phyloP scores from a whole-genome alignment of 1,140 invertebrate species.

The Habropoda laboriosa region DNA sequence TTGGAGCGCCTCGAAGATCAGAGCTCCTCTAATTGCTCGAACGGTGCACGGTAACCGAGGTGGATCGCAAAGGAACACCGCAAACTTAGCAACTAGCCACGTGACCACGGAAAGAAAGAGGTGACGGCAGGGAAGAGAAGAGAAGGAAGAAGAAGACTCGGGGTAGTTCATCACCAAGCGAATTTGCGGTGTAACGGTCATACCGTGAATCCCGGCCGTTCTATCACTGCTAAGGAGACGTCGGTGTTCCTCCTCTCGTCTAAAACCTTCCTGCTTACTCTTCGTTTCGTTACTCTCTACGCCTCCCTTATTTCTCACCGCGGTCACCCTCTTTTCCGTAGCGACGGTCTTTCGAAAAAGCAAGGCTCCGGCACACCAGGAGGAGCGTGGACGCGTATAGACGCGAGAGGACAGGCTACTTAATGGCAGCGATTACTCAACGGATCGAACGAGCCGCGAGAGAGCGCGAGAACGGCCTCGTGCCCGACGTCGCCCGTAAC shows the following conservation, averaged over 20 bases:
- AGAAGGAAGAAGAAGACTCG: slow-evolving; percentile 16
- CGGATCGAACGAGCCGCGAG: slow-evolving; percentile 78
- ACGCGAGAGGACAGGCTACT: slow-evolving; percentile 77
- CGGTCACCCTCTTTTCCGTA: slow-evolving; percentile 44
- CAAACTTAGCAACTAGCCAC: slow-evolving; percentile 18
- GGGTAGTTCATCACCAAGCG: slow-evolving; percentile 70
- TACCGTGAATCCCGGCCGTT: slow-evolving; percentile 72
- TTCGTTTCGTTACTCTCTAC: not conserved
- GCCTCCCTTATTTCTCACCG: slow-evolving; percentile 58
- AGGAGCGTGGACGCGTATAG: too few relatives aligned
- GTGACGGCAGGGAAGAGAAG: not conserved
- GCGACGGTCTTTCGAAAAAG: slow-evolving; percentile 50
- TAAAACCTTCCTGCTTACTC: not conserved
- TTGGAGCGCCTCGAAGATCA: not conserved
- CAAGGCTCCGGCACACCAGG: not conserved
- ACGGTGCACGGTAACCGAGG: slow-evolving; percentile 19
- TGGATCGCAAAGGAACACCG: not conserved
- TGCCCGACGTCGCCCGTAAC: slow-evolving; percentile 75
- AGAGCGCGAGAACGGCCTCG: too few relatives aligned
- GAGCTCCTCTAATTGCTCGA: slow-evolving; percentile 58
- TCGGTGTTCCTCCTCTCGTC: slow-evolving; percentile 51
- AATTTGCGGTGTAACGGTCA: slow-evolving; percentile 75
- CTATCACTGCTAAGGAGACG: slow-evolving; percentile 70
- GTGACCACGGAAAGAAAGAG: slow-evolving; percentile 29
- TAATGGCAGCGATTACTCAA: slow-evolving; percentile 80